Evolutionary conservation across 2,113 vertebrate species (phyloP).

Genomic region (Erpornis zantholeuca): DNA sequence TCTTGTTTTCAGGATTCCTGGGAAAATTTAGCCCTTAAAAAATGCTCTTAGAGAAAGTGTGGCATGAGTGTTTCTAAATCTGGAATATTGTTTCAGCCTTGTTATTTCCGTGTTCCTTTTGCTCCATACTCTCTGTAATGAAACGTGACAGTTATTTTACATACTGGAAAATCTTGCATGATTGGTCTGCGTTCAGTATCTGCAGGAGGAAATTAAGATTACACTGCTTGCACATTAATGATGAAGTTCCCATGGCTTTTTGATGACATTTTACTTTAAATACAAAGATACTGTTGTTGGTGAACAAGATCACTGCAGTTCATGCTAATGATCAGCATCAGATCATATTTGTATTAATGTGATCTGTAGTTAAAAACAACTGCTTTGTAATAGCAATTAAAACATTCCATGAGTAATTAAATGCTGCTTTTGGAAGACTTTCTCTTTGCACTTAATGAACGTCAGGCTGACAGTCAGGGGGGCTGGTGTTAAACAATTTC

Average conservation of each 20-base stretch:
- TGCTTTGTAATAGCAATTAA: constrained; percentile 1
- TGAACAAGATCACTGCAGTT: not conserved
- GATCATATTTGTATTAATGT: not conserved
- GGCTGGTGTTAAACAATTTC: not conserved
- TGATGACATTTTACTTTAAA: constrained; percentile 14
- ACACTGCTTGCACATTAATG: not conserved
- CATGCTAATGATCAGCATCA: not conserved
- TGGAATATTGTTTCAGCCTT: not conserved
- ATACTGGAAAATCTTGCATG: not conserved
- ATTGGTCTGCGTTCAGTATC: constrained; percentile 21
- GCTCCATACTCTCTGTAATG: constrained; percentile 33
- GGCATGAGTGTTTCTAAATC: not conserved
- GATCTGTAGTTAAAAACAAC: constrained; percentile 17
- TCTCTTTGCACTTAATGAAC: not conserved
- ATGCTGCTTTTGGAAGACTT: not conserved
- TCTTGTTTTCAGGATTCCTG: not conserved
- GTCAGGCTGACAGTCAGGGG: not conserved
- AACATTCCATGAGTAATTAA: constrained; percentile 1
- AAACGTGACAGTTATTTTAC: constrained; percentile 24
- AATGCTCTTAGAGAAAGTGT: not conserved
- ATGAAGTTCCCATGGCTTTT: not conserved
- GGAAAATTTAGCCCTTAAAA: not conserved
- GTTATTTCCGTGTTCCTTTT: constrained; percentile 19
- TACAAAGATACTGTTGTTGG: not conserved
- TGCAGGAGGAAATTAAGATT: constrained; percentile 27